phyloP scores from a whole-genome alignment of 92 coral and sea anemone genomes.

The Plumapathes pennacea region DNA sequence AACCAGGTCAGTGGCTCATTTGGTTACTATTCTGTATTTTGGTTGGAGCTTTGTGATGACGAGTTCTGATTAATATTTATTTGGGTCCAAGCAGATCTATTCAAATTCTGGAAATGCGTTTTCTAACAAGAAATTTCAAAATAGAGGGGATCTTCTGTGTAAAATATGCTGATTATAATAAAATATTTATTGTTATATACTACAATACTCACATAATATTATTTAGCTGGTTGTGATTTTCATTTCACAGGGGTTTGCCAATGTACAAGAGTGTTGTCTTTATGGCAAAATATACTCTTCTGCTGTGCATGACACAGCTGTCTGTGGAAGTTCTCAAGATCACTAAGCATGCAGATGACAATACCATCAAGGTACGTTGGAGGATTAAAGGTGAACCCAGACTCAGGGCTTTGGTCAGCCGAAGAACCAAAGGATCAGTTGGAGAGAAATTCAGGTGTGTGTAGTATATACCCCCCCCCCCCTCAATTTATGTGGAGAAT shows the following conservation, averaged over 20 bases:
- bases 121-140: no score
- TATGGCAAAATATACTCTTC: conserved; percentile 42
- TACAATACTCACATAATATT: no score
- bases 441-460: conserved; percentile 30
- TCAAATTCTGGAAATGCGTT: no score
- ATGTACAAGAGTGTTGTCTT: conserved; percentile 53
- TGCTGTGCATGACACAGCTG: conserved; percentile 60
- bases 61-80: no score
- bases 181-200: no score
- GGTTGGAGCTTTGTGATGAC: no score
- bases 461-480: no score
- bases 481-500: no score
- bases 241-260: conserved; percentile 49
- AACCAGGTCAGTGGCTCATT: conserved; percentile 54
- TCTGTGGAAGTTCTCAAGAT: conserved; percentile 80
- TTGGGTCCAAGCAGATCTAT: no score
- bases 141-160: no score
- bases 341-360: conserved; percentile 81
- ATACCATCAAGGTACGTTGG: conserved; percentile 91
- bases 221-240: background rate
- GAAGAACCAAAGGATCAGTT: conserved; percentile 13
- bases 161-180: no score
- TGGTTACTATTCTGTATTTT: background rate
- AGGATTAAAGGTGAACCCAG: conserved; percentile 86
- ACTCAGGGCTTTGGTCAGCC: conserved; percentile 39